phyloP scores from a whole-genome alignment of 2,797 vertebrate species.

The Micropoecilia bifurca region DNA sequence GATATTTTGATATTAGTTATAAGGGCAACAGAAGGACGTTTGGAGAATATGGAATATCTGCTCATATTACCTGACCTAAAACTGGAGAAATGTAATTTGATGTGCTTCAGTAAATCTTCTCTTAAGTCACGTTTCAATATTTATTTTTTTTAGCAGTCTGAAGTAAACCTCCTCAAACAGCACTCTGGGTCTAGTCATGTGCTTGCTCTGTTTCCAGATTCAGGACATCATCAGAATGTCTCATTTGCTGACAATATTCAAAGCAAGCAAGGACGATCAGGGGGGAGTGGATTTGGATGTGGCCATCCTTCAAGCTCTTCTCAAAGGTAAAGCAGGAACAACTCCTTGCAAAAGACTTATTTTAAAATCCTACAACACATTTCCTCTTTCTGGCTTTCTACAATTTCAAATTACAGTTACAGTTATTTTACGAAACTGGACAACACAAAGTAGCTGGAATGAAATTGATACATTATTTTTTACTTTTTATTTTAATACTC shows the following conservation, averaged over 20 bases:
- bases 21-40: background rate
- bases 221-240: slow-evolving; percentile 90
- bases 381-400: background rate
- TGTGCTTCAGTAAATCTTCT: background rate
- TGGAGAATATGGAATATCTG: too few relatives aligned
- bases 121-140: background rate
- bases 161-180: background rate
- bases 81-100: background rate
- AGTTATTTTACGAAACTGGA: background rate
- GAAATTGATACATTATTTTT: background rate
- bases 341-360: background rate
- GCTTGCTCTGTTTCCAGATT: slow-evolving; percentile 80
- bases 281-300: slow-evolving; percentile 93
- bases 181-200: background rate
- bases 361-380: background rate
- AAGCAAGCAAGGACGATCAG: slow-evolving; percentile 86
- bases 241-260: slow-evolving; percentile 91
- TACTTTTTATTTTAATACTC: background rate
- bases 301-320: slow-evolving; percentile 92
- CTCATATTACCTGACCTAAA: too few relatives aligned
- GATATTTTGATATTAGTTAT: background rate
- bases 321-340: slow-evolving; percentile 91
- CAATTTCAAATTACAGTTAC: background rate
- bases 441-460: background rate
- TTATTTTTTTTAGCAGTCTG: background rate